Conservation (phyloP, 2,113 vertebrate genomes). For the Nettapus auritus region DNA sequence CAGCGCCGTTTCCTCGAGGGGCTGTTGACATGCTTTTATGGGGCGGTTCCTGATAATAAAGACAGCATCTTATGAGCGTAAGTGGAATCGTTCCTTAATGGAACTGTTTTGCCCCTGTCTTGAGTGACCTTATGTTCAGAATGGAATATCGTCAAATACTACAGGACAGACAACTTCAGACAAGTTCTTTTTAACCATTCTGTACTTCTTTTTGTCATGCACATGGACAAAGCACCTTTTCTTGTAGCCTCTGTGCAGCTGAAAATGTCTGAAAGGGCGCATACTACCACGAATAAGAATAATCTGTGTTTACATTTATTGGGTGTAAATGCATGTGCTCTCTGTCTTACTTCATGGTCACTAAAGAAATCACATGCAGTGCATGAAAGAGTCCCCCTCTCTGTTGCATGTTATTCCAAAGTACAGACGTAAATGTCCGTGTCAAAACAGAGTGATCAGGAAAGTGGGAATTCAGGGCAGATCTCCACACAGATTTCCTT, state of each 20-base stretch:
- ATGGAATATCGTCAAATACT: rapidly evolving
- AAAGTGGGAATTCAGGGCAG: neutral
- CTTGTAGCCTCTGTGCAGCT: neutral
- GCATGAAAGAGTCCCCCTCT: neutral
- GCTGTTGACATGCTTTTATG: rapidly evolving
- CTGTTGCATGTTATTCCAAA: neutral
- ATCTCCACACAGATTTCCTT: neutral
- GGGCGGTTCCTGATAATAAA: neutral
- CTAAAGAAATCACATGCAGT: rapidly evolving
- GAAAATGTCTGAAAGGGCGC: neutral
- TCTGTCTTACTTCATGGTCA: neutral
- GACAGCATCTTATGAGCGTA: rapidly evolving
- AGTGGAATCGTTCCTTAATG: rapidly evolving
- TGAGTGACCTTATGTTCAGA: rapidly evolving
- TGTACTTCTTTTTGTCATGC: neutral
- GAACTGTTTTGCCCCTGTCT: neutral
- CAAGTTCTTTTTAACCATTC: neutral
- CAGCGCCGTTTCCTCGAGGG: neutral
- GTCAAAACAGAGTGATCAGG: neutral
- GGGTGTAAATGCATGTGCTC: neutral
- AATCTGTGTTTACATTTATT: neutral
- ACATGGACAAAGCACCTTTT: neutral
- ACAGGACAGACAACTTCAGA: neutral
- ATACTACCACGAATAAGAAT: neutral
- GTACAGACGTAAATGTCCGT: neutral